Evolutionary conservation across 2,113 vertebrate genomes (phyloP).

Genomic region (Larimichthys polyactis): DNA sequence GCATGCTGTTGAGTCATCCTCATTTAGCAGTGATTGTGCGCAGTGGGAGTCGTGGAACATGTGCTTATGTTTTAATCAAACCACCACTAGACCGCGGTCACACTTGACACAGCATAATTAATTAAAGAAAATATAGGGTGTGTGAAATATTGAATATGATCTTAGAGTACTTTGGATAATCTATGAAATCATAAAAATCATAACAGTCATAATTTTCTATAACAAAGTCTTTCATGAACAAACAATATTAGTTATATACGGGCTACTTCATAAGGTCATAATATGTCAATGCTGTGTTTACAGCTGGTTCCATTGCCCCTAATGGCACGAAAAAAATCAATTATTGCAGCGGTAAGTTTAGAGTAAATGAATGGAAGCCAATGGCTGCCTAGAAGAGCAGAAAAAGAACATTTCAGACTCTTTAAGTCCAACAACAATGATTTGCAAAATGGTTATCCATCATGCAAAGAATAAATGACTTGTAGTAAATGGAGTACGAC

Average conservation of each 20-base stretch:
- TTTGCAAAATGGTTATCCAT: no score
- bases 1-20: conserved; percentile 72
- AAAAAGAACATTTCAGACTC: no score
- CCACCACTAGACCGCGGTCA: conserved; percentile 40
- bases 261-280: no score
- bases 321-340: no score
- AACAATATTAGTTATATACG: not conserved
- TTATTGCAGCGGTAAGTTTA: no score
- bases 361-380: no score
- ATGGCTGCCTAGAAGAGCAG: no score
- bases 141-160: conserved; percentile 24
- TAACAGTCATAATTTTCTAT: not conserved
- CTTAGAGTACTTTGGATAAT: conserved; percentile 4
- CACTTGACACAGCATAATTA: conserved; percentile 46
- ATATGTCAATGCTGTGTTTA: no score
- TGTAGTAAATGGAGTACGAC: no score
- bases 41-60: conserved; percentile 50
- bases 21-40: conserved; percentile 47
- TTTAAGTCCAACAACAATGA: no score
- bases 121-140: conserved; percentile 32
- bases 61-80: conserved; percentile 67
- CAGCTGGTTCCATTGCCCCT: no score
- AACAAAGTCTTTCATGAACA: not conserved
- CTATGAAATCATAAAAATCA: not conserved
- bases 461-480: no score